Evolutionary conservation across 2,797 vertebrate genomes (phyloP).

Genomic region (Protonibea diacanthus): DNA sequence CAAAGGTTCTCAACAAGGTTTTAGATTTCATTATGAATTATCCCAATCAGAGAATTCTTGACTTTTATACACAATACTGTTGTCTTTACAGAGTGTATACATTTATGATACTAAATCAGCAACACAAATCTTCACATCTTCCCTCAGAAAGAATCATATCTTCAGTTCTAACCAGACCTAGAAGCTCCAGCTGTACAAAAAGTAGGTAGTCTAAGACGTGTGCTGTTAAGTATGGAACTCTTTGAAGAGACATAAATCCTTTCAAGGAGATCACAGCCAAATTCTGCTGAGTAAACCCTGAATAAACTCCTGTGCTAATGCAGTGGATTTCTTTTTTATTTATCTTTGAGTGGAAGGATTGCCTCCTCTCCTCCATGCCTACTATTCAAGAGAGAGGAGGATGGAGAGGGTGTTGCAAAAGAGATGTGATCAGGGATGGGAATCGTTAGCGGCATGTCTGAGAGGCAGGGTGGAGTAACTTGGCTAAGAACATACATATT

Average conservation of each 20-base stretch:
- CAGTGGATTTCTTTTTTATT: not conserved
- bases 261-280: slow-evolving; percentile 50
- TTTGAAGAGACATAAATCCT: slow-evolving; percentile 69
- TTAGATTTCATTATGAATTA: not conserved
- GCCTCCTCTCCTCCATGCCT: slow-evolving; percentile 13
- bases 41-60: not conserved
- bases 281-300: slow-evolving; percentile 63
- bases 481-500: slow-evolving; percentile 52
- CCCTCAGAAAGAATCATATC: not conserved
- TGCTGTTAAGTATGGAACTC: slow-evolving; percentile 30
- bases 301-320: slow-evolving; percentile 44
- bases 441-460: slow-evolving; percentile 46
- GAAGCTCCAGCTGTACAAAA: slow-evolving; percentile 32
- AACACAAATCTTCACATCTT: not conserved
- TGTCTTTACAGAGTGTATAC: not conserved
- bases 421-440: slow-evolving; percentile 28
- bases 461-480: slow-evolving; percentile 54
- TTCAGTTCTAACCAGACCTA: slow-evolving; percentile 12
- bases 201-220: slow-evolving; percentile 13
- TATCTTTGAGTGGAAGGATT: slow-evolving; percentile 15
- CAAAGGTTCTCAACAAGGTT: not conserved
- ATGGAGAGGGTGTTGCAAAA: slow-evolving; percentile 28
- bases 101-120: slow-evolving; percentile 1
- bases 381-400: slow-evolving; percentile 2
- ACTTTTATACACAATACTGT: not conserved